Evolutionary conservation across 53 echinoderm and acorn worm species (phyloP).

Genomic region (Antedon mediterranea): DNA sequence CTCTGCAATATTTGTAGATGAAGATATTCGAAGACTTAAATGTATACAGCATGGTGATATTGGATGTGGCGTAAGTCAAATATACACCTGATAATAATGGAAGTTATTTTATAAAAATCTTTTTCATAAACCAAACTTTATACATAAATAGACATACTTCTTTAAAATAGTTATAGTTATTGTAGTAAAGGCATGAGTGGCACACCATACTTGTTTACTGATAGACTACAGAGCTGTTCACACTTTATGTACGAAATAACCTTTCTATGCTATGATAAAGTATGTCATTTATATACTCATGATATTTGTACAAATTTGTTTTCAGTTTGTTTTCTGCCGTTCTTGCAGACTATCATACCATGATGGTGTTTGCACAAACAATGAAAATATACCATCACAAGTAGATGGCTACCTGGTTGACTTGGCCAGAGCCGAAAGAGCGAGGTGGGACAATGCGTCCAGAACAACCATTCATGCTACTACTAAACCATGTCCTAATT

Average conservation of each 20-base stretch:
- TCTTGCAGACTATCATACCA: constrained; percentile 54
- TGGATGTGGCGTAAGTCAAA: constrained; percentile 31
- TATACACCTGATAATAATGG: no score
- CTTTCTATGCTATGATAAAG: no score
- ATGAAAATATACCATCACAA: background rate
- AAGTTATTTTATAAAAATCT: no score
- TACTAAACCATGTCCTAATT: constrained; percentile 72
- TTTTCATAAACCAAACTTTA: no score
- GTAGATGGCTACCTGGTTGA: constrained; percentile 9
- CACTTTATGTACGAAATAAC: no score
- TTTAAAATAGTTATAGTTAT: no score
- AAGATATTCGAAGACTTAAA: constrained; percentile 21
- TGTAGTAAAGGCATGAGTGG: no score
- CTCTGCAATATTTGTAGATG: constrained; percentile 38
- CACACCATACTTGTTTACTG: no score
- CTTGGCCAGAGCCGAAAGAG: constrained; percentile 21
- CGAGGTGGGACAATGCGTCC: constrained; percentile 51
- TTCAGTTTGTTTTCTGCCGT: constrained; percentile 62
- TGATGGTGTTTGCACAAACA: constrained; percentile 23
- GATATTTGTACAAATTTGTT: background rate
- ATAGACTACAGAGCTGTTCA: no score
- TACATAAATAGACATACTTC: no score
- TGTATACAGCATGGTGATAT: constrained; percentile 36
- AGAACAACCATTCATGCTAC: constrained; percentile 33
- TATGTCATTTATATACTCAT: no score